Evolutionary conservation across 2,113 vertebrate species (phyloP).

Genomic region (Archilochus colubris): DNA sequence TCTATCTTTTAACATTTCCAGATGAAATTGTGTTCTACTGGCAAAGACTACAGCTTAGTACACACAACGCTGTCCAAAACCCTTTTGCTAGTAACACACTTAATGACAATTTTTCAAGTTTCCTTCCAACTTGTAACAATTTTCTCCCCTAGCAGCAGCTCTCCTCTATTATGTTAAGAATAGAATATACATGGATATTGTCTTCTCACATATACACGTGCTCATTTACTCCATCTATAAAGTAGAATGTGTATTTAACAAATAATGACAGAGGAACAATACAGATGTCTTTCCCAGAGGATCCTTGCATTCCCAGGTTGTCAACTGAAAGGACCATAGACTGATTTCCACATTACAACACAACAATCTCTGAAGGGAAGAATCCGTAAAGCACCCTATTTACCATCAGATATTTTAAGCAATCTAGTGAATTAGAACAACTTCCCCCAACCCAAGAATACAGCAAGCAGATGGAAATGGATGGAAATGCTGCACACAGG

Average conservation of each 20-base stretch:
- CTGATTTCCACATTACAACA: neutral
- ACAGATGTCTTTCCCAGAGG: neutral
- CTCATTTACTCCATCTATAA: neutral
- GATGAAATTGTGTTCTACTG: neutral
- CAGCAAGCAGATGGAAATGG: neutral
- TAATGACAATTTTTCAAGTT: neutral
- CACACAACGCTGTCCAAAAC: neutral
- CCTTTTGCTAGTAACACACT: neutral
- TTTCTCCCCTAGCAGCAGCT: neutral
- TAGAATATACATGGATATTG: neutral
- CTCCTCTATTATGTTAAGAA: neutral
- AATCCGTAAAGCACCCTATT: neutral
- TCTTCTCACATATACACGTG: rapidly evolving
- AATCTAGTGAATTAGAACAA: neutral
- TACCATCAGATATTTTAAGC: neutral
- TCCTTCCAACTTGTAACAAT: neutral
- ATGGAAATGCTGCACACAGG: neutral
- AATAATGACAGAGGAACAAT: neutral
- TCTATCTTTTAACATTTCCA: neutral
- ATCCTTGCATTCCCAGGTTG: neutral
- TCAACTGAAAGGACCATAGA: neutral
- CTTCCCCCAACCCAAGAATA: neutral
- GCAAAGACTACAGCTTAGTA: neutral
- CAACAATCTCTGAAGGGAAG: neutral
- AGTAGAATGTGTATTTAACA: neutral